Conservation (phyloP, 2,113 vertebrate genomes). For the Aphelocoma coerulescens region DNA sequence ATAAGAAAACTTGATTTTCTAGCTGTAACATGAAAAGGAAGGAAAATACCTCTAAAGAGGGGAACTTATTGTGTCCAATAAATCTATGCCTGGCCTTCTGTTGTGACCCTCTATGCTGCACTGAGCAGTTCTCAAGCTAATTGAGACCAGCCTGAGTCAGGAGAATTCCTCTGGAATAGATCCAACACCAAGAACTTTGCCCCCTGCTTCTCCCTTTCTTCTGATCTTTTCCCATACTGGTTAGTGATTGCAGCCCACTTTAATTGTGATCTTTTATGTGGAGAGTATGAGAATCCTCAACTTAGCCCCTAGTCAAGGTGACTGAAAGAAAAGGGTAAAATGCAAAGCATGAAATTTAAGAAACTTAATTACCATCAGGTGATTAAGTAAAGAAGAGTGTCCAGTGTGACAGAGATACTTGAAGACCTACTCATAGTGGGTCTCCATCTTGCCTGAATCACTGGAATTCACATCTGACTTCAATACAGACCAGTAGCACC, state of each 20-base stretch:
- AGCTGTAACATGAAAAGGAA: not conserved
- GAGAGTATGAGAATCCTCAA: not conserved
- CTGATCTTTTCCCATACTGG: not conserved
- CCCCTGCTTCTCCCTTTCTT: not conserved
- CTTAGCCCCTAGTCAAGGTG: not conserved
- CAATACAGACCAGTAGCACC: not conserved
- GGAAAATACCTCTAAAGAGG: not conserved
- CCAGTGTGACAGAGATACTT: not conserved
- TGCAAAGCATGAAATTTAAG: not conserved
- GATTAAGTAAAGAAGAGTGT: not conserved
- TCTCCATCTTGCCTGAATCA: not conserved
- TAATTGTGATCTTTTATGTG: not conserved
- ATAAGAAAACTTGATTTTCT: not conserved
- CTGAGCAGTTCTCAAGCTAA: not conserved
- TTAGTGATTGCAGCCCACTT: not conserved
- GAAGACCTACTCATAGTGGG: not conserved
- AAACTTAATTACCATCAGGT: not conserved
- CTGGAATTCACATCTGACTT: not conserved
- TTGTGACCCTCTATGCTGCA: not conserved
- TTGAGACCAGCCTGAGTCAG: not conserved
- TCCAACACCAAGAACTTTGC: not conserved
- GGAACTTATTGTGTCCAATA: not conserved
- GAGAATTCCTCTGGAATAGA: not conserved
- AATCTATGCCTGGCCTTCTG: not conserved
- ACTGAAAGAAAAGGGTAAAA: not conserved